Conservation (phyloP, 1,140 invertebrate genomes). For the Globodera rostochiensis region DNA sequence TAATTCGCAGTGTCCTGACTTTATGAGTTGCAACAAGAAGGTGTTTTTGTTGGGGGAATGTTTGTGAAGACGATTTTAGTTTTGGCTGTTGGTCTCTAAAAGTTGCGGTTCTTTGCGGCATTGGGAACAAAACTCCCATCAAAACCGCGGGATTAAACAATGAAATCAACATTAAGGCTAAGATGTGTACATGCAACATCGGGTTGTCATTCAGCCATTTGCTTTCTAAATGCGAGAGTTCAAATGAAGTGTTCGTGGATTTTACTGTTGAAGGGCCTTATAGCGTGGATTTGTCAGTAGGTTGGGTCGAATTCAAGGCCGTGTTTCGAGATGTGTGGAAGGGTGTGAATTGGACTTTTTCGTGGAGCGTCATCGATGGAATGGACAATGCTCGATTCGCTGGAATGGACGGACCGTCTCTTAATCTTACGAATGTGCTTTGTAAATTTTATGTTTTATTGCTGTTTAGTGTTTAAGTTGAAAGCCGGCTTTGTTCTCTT, state of each 20-base stretch:
- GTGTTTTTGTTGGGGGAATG: background rate
- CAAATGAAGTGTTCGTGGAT: background rate
- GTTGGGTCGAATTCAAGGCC: conserved; percentile 1
- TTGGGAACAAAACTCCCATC: too few species aligned
- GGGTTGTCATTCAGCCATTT: background rate
- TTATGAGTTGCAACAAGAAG: background rate
- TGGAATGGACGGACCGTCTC: background rate
- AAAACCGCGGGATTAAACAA: too few species aligned
- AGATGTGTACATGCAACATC: background rate
- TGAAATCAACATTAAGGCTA: background rate
- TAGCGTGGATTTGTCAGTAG: background rate
- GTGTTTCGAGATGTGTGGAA: background rate
- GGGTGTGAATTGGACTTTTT: conserved; percentile 5
- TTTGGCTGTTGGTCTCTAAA: too few species aligned
- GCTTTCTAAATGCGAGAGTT: background rate
- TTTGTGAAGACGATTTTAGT: too few species aligned
- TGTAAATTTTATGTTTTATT: background rate
- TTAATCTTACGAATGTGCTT: background rate
- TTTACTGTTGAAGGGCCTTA: conserved; percentile 7
- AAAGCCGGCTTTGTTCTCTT: conserved; percentile 16
- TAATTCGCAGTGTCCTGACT: background rate
- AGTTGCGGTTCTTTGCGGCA: too few species aligned
- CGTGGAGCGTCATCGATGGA: background rate
- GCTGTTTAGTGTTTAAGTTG: background rate
- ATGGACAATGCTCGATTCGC: background rate